These are phyloP conservation scores for Oreochromis aureus DNA, from an alignment of 2,113 vertebrate genomes.

Conservation along the genomic window DNA sequence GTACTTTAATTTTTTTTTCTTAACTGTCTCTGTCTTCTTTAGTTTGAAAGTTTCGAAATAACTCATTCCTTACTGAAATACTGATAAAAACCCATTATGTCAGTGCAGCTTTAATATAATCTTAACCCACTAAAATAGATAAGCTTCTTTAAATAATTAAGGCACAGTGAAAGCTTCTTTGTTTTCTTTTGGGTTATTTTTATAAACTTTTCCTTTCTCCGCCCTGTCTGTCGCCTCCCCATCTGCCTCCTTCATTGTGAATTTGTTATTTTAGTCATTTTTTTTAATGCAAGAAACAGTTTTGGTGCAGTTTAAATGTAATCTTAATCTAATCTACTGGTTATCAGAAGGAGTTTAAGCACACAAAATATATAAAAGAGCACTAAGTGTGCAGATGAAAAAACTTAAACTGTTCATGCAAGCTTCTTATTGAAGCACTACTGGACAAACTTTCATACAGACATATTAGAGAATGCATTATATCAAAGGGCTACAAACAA, in stretches of 20 bases:
- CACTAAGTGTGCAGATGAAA: not conserved
- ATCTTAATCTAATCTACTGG: not conserved
- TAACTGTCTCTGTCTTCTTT: not conserved
- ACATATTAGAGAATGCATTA: not conserved
- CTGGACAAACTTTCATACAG: not conserved
- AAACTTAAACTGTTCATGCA: not conserved
- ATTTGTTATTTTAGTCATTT: not conserved
- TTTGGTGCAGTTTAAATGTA: not conserved
- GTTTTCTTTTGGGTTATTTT: not conserved
- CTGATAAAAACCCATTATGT: not conserved
- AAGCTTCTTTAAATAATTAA: not conserved
- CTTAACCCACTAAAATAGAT: not conserved
- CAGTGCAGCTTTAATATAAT: not conserved
- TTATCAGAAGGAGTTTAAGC: not conserved
- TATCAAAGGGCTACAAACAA: not conserved
- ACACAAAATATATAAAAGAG: not conserved
- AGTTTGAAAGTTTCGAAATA: not conserved
- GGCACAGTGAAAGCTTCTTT: not conserved
- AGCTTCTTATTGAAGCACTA: not conserved
- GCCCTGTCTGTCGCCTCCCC: not conserved
- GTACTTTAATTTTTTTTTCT: not conserved
- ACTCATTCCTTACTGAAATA: not conserved
- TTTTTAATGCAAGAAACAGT: not conserved
- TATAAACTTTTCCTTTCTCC: not conserved
- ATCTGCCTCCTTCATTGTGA: not conserved